Base-by-base conservation (phyloP, 2,113 vertebrate species). In the Rallus limicola region DNA sequence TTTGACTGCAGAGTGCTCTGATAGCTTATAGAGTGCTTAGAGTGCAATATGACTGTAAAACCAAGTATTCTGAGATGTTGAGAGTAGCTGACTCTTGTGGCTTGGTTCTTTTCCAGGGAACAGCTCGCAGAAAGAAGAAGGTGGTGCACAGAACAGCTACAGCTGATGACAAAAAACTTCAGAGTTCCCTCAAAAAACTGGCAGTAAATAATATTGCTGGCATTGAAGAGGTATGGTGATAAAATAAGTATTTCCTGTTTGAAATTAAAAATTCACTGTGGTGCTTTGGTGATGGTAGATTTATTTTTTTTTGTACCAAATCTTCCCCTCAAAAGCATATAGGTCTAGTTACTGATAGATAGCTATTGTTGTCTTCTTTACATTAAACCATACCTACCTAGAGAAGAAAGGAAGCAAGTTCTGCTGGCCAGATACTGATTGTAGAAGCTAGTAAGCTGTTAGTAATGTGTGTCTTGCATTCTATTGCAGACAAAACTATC, bases 41-140 rank as follows among this genome's bases (percentile, higher is more conserved):
- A 46, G 16, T 21, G 20, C 6, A 5, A 3, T 53, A 2, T 1
- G 16, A 59, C 56, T 91, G 81, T 7, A 7, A 60, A 36, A 63
- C 63, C 1, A 28, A 9, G 19, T 24, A 10, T 5, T 88, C 38
- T 18, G 50, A 75, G 18, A 29, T 58, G n/a, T 46, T 53, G n/a
- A 71, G 68, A 14, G 20, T 52, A 74, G 24, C 80, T 97, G 71
- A 97, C 28, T 81, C 25, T 36, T 90, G n/a, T 74, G 42, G 84
- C 67, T 40, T 89, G 31, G 18, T 77, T 91, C n/a, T 93, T 81
- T 96, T 82, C 60, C 86, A 99, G 99, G 99, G 99, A 95, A 99
- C 99, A 67, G 99, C 99, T 89, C 99, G 99, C 96, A 99, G 99
- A 98, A 99, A 99, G 99, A 99, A 99, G 98, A 99, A 99, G 99